These are phyloP conservation scores for Prosopocoilus inquinatus DNA, from an alignment of 2,888 invertebrate species.

Conservation along the genomic window DNA sequence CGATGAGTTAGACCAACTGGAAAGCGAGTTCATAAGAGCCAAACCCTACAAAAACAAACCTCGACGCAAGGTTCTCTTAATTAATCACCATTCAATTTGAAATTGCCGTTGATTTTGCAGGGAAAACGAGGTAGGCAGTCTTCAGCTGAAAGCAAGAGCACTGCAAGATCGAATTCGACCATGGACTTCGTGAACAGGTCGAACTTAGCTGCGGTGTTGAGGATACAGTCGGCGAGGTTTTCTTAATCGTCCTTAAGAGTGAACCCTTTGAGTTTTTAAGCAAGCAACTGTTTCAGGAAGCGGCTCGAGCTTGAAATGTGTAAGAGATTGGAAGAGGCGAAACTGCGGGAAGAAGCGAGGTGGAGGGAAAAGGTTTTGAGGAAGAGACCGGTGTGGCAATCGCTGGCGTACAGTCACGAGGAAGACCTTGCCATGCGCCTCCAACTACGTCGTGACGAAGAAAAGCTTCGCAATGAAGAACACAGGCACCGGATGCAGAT, in stretches of 20 bases:
- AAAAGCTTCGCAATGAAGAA: slow-evolving; percentile 64
- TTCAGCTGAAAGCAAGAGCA: slow-evolving; percentile 41
- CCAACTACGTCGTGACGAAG: slow-evolving; percentile 66
- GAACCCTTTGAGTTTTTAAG: background rate
- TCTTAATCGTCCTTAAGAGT: background rate
- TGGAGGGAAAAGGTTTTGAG: slow-evolving; percentile 61
- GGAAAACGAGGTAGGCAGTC: slow-evolving; percentile 28
- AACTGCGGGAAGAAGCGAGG: slow-evolving; percentile 58
- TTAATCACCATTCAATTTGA: background rate
- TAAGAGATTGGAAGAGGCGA: slow-evolving; percentile 58
- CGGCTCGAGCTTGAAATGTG: slow-evolving; percentile 64
- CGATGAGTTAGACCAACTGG: slow-evolving; percentile 44
- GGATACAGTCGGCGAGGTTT: slow-evolving; percentile 60
- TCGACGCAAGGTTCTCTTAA: slow-evolving; percentile 25
- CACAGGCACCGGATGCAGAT: slow-evolving; percentile 69
- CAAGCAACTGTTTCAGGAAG: slow-evolving; percentile 45
- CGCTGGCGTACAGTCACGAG: slow-evolving; percentile 63
- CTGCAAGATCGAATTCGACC: slow-evolving; percentile 44
- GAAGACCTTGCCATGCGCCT: slow-evolving; percentile 67
- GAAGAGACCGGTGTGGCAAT: slow-evolving; percentile 69
- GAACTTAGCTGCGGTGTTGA: slow-evolving; percentile 66
- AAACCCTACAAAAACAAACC: slow-evolving; percentile 49
- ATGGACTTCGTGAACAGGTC: slow-evolving; percentile 56
- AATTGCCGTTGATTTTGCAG: background rate
- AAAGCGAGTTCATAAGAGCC: slow-evolving; percentile 57